Evolutionary conservation across 2,888 invertebrate genomes (phyloP), one percentile per base, ranked within the genome.

Genomic region (Syrphus vitripennis): DNA sequence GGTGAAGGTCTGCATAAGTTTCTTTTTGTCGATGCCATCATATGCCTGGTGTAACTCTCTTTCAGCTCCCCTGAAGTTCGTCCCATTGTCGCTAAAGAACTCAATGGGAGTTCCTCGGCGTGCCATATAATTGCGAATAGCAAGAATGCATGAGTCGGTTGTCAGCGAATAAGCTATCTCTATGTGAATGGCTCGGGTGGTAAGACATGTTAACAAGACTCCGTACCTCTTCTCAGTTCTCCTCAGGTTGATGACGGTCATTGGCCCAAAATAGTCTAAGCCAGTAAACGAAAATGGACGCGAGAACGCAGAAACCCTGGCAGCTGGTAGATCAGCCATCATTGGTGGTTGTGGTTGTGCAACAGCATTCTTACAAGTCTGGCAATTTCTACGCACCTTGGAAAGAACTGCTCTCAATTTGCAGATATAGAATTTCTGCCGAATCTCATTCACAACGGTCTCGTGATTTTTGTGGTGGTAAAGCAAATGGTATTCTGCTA

Each of bases 141-240:
- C n/a, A n/a, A n/a, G n/a, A n/a, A n/a, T n/a, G n/a, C 79, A 77
- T 1, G 55, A 67, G 6, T 76, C 83, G 10, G 87, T 42, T 0
- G 71, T 29, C 10, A 76, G 7, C 7, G 29, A 21, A 19, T 72
- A 19, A 1, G 77, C 74, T 0, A 75, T 34, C 10, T 78, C 78
- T 1, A 87, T 55, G 31, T 87, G 74, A 2, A 86, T 40, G 4
- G 86, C 83, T 21, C 24, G 40, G n/a, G 69, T 79, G 3, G 75
- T 79, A 3, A 87, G 19, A 37, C 87, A 87, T 37, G 69, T 83
- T 5, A 87, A 29, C 6, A 87, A 21, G 0, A 83, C 77, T 29
- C 57, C 37, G 24, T 53, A 63, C 5, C 76, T 24, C 16, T 78
- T 79, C 21, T 71, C 79, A 14, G 55, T 61, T 24, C 42, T 45